These are phyloP conservation scores for Tinea trinotella DNA, from an alignment of 2,888 invertebrate species.

Conservation along the genomic window DNA sequence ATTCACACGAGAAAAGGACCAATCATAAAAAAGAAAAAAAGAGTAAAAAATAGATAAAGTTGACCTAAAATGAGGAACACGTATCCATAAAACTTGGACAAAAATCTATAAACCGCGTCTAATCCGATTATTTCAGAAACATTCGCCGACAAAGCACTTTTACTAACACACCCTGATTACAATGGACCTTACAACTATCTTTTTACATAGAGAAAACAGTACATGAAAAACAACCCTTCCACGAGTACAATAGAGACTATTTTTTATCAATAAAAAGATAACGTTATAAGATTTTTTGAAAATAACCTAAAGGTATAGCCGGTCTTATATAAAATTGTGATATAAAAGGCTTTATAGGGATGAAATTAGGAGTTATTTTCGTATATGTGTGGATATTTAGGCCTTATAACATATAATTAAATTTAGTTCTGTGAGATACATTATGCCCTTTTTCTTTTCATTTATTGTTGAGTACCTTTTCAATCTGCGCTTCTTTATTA, in stretches of 20 bases:
- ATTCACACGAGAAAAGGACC: too few species aligned
- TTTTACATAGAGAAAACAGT: background rate
- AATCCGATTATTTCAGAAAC: conserved; percentile 6
- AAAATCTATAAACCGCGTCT: conserved; percentile 7
- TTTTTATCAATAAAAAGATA: background rate
- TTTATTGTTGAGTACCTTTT: background rate
- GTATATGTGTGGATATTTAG: background rate
- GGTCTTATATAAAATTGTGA: background rate
- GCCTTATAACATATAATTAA: background rate
- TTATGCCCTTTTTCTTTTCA: background rate
- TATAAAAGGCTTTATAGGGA: background rate
- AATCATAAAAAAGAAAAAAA: too few species aligned
- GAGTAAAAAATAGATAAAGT: background rate
- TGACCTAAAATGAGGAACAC: background rate
- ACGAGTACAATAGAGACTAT: background rate
- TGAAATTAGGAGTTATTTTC: background rate
- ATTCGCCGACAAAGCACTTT: conserved; percentile 5
- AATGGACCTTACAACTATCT: conserved; percentile 1
- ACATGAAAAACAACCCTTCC: background rate
- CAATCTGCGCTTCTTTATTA: background rate
- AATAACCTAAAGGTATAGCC: background rate
- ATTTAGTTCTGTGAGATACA: background rate
- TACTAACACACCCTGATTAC: conserved; percentile 7
- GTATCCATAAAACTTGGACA: background rate
- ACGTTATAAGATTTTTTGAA: background rate